Conservation (phyloP, 2,797 vertebrate species). For the Thamnophis elegans region DNA sequence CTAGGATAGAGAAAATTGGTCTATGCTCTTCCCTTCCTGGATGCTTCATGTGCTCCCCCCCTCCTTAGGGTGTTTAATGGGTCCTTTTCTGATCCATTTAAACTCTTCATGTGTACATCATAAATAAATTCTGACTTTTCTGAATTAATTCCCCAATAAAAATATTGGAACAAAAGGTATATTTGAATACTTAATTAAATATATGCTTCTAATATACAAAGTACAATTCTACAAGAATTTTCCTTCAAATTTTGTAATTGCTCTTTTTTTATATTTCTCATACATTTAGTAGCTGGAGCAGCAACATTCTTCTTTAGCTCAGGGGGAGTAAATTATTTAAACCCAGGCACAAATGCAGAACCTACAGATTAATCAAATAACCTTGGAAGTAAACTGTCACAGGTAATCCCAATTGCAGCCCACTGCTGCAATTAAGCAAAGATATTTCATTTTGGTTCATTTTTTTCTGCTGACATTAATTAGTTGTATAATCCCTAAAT, state of each 20-base stretch:
- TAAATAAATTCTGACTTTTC: not conserved
- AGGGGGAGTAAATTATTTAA: not conserved
- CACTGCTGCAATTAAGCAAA: not conserved
- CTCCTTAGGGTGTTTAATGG: no score
- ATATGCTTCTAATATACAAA: not conserved
- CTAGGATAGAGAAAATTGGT: not conserved
- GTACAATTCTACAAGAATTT: not conserved
- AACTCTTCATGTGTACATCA: not conserved
- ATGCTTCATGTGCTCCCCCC: not conserved
- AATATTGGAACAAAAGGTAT: not conserved
- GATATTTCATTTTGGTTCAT: not conserved
- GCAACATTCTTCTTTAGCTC: not conserved
- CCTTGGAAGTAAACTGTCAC: not conserved
- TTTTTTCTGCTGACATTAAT: not conserved
- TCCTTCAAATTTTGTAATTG: not conserved
- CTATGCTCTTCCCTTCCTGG: not conserved
- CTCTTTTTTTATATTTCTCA: not conserved
- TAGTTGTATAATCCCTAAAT: conserved; percentile 55
- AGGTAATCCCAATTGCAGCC: conserved; percentile 5
- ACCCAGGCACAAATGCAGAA: not conserved
- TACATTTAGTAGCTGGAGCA: not conserved
- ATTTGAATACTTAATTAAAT: not conserved
- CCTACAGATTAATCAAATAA: not conserved
- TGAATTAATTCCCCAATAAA: not conserved
- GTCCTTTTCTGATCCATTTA: not conserved